Evolutionary conservation across 2,888 invertebrate genomes (phyloP).

Genomic region (Ophioninae sp.): DNA sequence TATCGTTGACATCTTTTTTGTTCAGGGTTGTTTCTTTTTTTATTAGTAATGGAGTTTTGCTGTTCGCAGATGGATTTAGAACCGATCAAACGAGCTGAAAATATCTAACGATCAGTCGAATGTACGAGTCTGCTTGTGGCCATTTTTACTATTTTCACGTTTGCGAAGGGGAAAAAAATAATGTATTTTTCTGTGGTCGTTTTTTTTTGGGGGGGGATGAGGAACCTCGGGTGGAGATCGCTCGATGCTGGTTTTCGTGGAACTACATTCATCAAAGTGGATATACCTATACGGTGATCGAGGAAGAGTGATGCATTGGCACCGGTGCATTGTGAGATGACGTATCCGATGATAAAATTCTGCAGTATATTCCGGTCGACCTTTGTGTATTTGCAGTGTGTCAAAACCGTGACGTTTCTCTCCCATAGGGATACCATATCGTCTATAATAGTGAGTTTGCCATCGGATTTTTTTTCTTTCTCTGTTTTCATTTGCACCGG

Average conservation of each 20-base stretch:
- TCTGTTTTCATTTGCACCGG: neutral
- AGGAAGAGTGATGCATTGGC: slow-evolving; percentile 6
- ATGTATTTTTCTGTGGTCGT: neutral
- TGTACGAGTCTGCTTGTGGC: neutral
- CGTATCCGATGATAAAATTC: slow-evolving; percentile 9
- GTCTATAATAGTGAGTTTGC: neutral
- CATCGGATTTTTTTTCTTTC: neutral
- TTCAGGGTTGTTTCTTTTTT: neutral
- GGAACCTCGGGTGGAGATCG: neutral
- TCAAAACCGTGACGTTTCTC: slow-evolving; percentile 18
- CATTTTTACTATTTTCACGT: neutral
- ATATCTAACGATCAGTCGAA: neutral
- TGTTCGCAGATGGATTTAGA: neutral
- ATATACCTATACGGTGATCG: neutral
- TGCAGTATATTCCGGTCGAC: neutral
- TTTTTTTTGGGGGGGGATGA: neutral
- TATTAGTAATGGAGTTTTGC: neutral
- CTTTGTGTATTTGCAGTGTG: slow-evolving; percentile 6
- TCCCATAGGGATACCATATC: neutral
- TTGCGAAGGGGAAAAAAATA: neutral
- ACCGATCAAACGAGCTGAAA: neutral
- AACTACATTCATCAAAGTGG: slow-evolving; percentile 12
- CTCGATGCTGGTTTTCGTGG: neutral
- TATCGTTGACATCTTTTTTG: neutral
- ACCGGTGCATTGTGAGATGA: slow-evolving; percentile 4